These are phyloP conservation scores for Drosophila saltans DNA, from an alignment of 1,140 invertebrate genomes.

Conservation along the genomic window DNA sequence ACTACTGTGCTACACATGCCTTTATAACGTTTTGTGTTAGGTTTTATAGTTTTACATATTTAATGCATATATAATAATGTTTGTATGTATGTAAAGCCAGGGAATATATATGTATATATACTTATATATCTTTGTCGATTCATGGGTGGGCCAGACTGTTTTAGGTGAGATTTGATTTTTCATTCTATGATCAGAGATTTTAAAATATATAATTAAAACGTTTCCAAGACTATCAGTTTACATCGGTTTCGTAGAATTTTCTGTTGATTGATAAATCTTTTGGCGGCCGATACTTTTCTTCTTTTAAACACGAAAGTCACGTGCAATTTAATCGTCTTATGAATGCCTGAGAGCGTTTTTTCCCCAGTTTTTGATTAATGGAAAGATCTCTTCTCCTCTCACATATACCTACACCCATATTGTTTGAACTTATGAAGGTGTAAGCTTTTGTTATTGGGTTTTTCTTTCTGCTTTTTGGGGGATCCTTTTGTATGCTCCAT, in stretches of 20 bases:
- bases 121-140: too few relatives aligned
- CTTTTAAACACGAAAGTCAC: constrained; percentile 48
- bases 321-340: constrained; percentile 76
- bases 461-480: background rate
- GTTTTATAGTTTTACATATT: constrained; percentile 29
- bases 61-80: background rate
- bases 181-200: background rate
- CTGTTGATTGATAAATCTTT: constrained; percentile 39
- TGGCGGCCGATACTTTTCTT: constrained; percentile 30
- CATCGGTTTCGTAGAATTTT: constrained; percentile 38
- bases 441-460: background rate
- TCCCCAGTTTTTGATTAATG: constrained; percentile 46
- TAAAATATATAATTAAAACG: background rate
- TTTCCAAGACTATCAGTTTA: constrained; percentile 47
- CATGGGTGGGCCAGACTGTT: constrained; percentile 2
- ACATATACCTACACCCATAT: background rate
- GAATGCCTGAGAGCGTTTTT: constrained; percentile 34
- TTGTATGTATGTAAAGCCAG: too few relatives aligned
- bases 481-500: constrained; percentile 64
- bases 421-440: constrained; percentile 16
- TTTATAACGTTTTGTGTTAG: constrained; percentile 10
- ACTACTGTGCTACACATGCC: constrained; percentile 62
- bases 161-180: background rate
- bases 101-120: too few relatives aligned
- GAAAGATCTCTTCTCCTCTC: constrained; percentile 16